phyloP scores from a whole-genome alignment of 2,113 vertebrate genomes.

The Crotalus viridis region DNA sequence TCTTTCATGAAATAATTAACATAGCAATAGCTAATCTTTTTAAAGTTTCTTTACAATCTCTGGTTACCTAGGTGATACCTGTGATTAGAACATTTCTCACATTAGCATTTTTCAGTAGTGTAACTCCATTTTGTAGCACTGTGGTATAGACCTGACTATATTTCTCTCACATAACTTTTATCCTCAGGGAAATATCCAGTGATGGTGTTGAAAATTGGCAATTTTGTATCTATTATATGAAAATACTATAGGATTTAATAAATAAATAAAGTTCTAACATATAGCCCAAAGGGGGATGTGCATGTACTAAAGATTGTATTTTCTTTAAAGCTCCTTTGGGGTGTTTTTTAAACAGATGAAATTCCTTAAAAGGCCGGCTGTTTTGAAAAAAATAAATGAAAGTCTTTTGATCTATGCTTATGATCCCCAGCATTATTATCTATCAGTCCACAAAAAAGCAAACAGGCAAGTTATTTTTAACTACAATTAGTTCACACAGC shows the following conservation, averaged over 20 bases:
- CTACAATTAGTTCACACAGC: neutral
- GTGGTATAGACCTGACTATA: slow-evolving; percentile 1
- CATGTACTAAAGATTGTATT: neutral
- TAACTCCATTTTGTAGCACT: slow-evolving; percentile 5
- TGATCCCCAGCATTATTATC: neutral
- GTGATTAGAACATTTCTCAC: slow-evolving; percentile 15
- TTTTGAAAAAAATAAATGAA: neutral
- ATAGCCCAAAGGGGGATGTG: neutral
- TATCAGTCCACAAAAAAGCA: neutral
- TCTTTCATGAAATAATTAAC: slow-evolving; percentile 14
- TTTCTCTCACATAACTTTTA: neutral
- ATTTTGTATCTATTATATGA: neutral
- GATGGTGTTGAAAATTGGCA: neutral
- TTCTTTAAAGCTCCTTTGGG: neutral
- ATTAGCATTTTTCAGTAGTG: slow-evolving; percentile 7
- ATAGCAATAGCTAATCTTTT: neutral
- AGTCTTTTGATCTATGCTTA: neutral
- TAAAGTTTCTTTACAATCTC: slow-evolving; percentile 17
- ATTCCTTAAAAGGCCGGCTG: neutral
- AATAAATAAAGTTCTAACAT: neutral
- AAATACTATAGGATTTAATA: neutral
- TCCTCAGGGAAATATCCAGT: slow-evolving; percentile 1
- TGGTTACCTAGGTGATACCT: slow-evolving; percentile 19
- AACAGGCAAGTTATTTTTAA: neutral
- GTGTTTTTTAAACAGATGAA: neutral